Conservation (phyloP, 2,797 vertebrate genomes). For the Cossypha dichroa region DNA sequence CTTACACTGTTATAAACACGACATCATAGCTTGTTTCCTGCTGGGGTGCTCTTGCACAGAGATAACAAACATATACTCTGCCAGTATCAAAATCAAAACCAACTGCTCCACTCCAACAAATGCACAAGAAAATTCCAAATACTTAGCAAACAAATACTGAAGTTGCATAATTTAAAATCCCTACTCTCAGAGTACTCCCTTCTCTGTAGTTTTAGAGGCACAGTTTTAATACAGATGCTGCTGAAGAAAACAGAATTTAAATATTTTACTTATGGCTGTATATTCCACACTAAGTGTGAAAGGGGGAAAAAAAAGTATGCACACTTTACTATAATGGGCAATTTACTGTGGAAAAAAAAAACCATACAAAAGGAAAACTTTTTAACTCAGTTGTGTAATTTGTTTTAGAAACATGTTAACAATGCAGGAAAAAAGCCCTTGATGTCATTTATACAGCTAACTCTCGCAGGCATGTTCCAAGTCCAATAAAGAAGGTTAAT, state of each 20-base stretch:
- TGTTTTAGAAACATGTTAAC: slow-evolving; percentile 34
- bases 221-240: background rate
- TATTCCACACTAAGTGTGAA: background rate
- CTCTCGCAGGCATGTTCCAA: slow-evolving; percentile 79
- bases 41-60: background rate
- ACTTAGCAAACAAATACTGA: background rate
- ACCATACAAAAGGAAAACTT: background rate
- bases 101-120: background rate
- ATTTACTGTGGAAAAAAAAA: background rate
- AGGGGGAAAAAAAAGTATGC: background rate
- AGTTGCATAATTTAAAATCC: background rate
- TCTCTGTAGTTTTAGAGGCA: background rate
- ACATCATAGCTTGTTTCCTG: background rate
- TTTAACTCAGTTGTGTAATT: background rate
- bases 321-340: background rate
- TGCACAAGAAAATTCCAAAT: background rate
- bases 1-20: background rate
- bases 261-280: background rate
- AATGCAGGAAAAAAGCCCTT: background rate
- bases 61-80: fast-evolving
- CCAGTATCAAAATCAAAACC: background rate
- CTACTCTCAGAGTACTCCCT: background rate
- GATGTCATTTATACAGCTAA: slow-evolving; percentile 16
- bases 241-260: background rate
- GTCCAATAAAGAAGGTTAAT: slow-evolving; percentile 78